Conservation (phyloP, 2,888 invertebrate species). For the Coenonympha glycerion region DNA sequence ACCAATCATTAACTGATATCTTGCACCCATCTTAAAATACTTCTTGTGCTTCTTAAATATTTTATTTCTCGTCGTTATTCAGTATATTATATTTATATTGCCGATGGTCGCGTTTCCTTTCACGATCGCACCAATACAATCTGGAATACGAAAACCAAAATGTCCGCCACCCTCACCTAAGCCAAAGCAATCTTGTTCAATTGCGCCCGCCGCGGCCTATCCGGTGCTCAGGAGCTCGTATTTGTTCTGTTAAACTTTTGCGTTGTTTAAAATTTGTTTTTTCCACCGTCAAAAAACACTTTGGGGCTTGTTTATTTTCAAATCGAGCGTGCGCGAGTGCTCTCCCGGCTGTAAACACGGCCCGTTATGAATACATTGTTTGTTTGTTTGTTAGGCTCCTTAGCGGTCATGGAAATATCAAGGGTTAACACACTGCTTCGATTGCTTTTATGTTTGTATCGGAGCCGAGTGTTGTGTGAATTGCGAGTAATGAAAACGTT, state of each 20-base stretch:
- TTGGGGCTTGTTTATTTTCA: constrained; percentile 63
- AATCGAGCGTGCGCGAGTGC: constrained; percentile 57
- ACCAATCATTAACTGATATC: too few relatives aligned
- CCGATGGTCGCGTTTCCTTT: not conserved
- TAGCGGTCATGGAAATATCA: constrained; percentile 43
- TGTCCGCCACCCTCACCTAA: constrained; percentile 1
- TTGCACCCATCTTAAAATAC: too few relatives aligned
- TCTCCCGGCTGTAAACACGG: constrained; percentile 49
- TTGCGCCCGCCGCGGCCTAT: constrained; percentile 12
- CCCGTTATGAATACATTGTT: constrained; percentile 39
- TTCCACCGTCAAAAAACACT: constrained; percentile 51
- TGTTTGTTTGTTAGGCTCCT: constrained; percentile 45
- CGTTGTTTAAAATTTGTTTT: constrained; percentile 41
- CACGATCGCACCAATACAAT: not conserved
- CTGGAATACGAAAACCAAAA: not conserved
- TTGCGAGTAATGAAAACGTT: constrained; percentile 22
- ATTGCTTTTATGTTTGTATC: constrained; percentile 24
- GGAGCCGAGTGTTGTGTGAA: constrained; percentile 20
- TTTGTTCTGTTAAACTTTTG: constrained; percentile 32
- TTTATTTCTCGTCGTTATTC: not conserved
- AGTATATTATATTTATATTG: not conserved
- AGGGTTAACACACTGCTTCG: constrained; percentile 45
- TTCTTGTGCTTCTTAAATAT: too few relatives aligned
- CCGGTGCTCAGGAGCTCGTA: constrained; percentile 14
- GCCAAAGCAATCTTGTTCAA: constrained; percentile 9